Evolutionary conservation across 30 jellyfish, hydroid and myxozoan species (phyloP).

Genomic region (Aurelia aurita): DNA sequence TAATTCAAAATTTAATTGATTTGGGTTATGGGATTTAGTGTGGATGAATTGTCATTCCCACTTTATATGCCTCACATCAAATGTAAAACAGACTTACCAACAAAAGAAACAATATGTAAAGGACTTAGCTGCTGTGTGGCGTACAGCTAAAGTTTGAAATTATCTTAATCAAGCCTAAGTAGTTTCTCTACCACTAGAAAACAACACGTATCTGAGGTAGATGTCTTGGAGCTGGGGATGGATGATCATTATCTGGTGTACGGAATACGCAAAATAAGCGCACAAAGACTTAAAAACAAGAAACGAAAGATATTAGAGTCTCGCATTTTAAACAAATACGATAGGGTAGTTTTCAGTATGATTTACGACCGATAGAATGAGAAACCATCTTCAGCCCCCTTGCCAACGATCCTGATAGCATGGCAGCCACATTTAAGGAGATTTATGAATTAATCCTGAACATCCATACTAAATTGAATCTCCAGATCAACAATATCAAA

Average conservation of each 20-base stretch:
- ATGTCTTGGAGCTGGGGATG: conserved; percentile 45
- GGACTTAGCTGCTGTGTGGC: too few relatives aligned
- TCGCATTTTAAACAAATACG: background rate
- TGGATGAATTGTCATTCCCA: too few relatives aligned
- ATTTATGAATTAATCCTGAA: conserved; percentile 40
- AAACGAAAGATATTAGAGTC: conserved; percentile 34
- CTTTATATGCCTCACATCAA: too few relatives aligned
- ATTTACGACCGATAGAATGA: conserved; percentile 21
- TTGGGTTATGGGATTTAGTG: too few relatives aligned
- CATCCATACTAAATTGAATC: too few relatives aligned
- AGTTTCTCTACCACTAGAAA: conserved; percentile 58
- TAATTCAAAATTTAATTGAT: too few relatives aligned
- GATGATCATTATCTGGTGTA: conserved; percentile 28
- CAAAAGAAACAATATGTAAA: too few relatives aligned
- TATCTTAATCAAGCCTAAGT: too few relatives aligned
- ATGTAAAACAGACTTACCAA: too few relatives aligned
- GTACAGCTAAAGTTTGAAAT: too few relatives aligned
- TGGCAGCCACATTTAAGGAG: conserved; percentile 41
- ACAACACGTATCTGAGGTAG: conserved; percentile 46
- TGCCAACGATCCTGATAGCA: background rate
- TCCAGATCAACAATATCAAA: too few relatives aligned
- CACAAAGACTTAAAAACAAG: conserved; percentile 37
- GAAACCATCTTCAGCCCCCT: conserved; percentile 46
- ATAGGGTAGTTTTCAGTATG: conserved; percentile 21
- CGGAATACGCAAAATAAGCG: conserved; percentile 27